phyloP scores from a whole-genome alignment of 2,113 vertebrate genomes.

The Etia nguti region DNA sequence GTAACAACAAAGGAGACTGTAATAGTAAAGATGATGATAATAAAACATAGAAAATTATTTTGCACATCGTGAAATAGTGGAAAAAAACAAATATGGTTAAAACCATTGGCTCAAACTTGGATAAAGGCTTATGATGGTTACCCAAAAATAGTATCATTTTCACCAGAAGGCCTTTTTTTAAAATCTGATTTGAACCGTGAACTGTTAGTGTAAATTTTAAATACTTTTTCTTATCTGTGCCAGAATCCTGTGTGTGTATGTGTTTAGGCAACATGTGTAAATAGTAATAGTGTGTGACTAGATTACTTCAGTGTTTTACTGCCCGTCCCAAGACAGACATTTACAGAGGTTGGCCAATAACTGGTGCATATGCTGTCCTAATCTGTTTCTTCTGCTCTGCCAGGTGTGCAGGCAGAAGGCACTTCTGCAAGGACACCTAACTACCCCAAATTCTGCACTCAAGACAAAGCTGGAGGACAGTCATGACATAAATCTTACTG shows the following conservation, averaged over 20 bases:
- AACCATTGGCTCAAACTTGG: neutral
- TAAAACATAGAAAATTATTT: neutral
- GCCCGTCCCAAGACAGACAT: conserved; percentile 53
- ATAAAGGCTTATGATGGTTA: neutral
- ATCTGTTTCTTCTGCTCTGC: conserved; percentile 58
- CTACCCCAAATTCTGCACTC: conserved; percentile 29
- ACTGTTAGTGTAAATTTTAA: neutral
- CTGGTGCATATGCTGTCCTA: conserved; percentile 58
- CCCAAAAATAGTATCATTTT: neutral
- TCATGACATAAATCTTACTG: conserved; percentile 46
- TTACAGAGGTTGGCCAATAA: conserved; percentile 38
- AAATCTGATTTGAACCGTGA: neutral
- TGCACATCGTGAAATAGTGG: neutral
- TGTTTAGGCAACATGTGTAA: neutral
- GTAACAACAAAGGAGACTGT: neutral
- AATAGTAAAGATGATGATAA: neutral
- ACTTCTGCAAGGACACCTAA: conserved; percentile 47
- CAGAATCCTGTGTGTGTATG: neutral
- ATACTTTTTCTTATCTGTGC: neutral
- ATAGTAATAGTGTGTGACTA: neutral
- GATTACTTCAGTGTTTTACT: conserved; percentile 56
- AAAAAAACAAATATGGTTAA: neutral
- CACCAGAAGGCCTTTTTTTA: neutral
- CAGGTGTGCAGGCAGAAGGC: conserved; percentile 58
- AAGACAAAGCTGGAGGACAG: conserved; percentile 34